A percentile compares a stretch with the other conserved stretches of the same genome.
These are phyloP conservation scores for Lordiphosa collinella DNA, from an alignment of 1,140 invertebrate genomes.

Conservation along the genomic window DNA sequence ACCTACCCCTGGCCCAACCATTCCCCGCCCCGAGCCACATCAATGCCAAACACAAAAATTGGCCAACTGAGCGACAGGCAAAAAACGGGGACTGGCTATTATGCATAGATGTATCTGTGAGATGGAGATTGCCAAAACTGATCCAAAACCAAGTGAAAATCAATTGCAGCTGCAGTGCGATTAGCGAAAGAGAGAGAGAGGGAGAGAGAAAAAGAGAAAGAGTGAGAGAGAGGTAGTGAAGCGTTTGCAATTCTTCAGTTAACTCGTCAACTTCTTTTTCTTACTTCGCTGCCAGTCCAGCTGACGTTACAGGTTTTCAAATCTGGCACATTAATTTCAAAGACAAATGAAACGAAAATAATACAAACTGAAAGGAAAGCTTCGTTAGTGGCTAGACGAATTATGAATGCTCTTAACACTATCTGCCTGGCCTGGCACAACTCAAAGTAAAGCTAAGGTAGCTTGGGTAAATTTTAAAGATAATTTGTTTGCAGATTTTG, in stretches of 20 bases:
- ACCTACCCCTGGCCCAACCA: conserved; percentile 22
- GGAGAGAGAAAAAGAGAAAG: not conserved
- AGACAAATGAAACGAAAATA: conserved; percentile 71
- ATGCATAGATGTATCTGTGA: conserved; percentile 11
- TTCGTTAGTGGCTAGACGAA: not conserved
- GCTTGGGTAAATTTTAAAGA: too few species aligned
- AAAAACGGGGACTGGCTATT: conserved; percentile 53
- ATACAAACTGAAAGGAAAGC: conserved; percentile 38
- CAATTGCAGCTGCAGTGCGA: conserved; percentile 44
- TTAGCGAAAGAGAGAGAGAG: too few species aligned
- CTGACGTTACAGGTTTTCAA: conserved; percentile 69
- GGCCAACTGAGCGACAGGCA: conserved; percentile 56
- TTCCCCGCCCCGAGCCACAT: conserved; percentile 15
- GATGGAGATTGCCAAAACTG: conserved; percentile 38
- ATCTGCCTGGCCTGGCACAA: too few species aligned
- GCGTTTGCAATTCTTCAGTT: conserved; percentile 58
- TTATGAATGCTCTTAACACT: conserved; percentile 25
- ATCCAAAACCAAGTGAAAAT: conserved; percentile 62
- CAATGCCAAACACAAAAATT: conserved; percentile 59
- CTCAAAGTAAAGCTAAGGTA: too few species aligned
- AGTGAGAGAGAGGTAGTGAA: not conserved
- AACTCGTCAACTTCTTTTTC: conserved; percentile 39
- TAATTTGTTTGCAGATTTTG: too few species aligned
- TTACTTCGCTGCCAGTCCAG: conserved; percentile 13
- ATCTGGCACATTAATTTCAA: conserved; percentile 73